A percentile compares a stretch with the other conserved stretches of the same genome.
Evolutionary conservation across 2,113 vertebrate species (phyloP).

Genomic region (Asarcornis scutulata): DNA sequence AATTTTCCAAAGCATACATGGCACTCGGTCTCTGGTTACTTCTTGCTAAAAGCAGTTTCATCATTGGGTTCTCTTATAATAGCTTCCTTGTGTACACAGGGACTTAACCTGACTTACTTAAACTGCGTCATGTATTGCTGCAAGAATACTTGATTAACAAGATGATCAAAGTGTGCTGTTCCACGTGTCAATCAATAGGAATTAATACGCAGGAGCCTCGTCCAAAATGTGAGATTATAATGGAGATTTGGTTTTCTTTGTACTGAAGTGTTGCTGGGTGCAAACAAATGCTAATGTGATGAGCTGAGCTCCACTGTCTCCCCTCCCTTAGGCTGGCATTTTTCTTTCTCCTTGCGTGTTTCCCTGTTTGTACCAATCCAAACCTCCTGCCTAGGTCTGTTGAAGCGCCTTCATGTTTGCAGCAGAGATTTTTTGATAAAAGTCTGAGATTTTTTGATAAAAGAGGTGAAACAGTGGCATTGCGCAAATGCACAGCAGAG

Average conservation of each 20-base stretch:
- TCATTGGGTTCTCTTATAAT: constrained; percentile 38
- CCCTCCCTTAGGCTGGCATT: not conserved
- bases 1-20: constrained; percentile 1
- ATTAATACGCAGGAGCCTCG: not conserved
- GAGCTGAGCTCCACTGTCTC: not conserved
- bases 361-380: not conserved
- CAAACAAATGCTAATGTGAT: not conserved
- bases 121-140: constrained; percentile 24
- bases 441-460: not conserved
- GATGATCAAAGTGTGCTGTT: constrained; percentile 48
- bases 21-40: constrained; percentile 6
- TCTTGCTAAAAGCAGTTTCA: constrained; percentile 52
- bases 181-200: constrained; percentile 40
- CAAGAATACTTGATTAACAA: constrained; percentile 50
- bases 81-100: constrained; percentile 66
- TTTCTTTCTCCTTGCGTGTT: not conserved
- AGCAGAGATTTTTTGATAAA: not conserved
- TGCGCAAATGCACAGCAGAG: not conserved
- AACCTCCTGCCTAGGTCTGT: not conserved
- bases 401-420: not conserved
- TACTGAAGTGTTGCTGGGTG: not conserved
- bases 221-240: constrained; percentile 1
- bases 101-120: constrained; percentile 46
- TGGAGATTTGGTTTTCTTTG: not conserved
- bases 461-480: not conserved